phyloP scores from a whole-genome alignment of 2,888 invertebrate species.

The Lithophane semibrunnea region DNA sequence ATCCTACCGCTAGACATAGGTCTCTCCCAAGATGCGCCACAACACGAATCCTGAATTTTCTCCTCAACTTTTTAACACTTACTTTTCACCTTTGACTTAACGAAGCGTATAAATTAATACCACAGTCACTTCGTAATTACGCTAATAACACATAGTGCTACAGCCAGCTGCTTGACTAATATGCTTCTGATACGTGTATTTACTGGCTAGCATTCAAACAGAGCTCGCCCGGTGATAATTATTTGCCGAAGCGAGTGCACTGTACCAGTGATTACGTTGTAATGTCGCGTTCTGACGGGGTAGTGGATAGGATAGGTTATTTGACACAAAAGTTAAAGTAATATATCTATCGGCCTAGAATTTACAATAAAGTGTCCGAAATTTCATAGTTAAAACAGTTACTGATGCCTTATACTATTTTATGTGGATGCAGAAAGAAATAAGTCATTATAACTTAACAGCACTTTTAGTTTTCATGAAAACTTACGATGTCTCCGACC shows the following conservation, averaged over 20 bases:
- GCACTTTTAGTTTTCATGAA: not conserved
- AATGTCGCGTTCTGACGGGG: constrained; percentile 12
- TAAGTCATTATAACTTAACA: not conserved
- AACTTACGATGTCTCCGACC: not conserved
- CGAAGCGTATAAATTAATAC: too few relatives aligned
- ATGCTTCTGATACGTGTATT: constrained; percentile 4
- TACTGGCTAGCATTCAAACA: constrained; percentile 33
- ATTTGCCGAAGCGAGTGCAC: constrained; percentile 35
- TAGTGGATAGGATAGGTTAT: not conserved
- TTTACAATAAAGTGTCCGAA: not conserved
- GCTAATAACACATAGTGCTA: not conserved
- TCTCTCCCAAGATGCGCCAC: too few relatives aligned
- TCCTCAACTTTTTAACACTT: not conserved
- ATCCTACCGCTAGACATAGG: too few relatives aligned
- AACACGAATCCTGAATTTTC: too few relatives aligned
- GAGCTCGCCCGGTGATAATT: constrained; percentile 23
- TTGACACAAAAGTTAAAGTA: not conserved
- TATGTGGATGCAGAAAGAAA: not conserved
- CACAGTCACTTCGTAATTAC: not conserved
- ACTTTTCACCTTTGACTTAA: too few relatives aligned
- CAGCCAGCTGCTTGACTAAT: constrained; percentile 10
- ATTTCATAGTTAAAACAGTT: not conserved
- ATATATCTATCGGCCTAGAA: too few relatives aligned
- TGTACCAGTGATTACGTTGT: constrained; percentile 14
- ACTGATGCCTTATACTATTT: not conserved